Evolutionary conservation across 2,888 invertebrate species (phyloP).

Genomic region (Amiota minor): DNA sequence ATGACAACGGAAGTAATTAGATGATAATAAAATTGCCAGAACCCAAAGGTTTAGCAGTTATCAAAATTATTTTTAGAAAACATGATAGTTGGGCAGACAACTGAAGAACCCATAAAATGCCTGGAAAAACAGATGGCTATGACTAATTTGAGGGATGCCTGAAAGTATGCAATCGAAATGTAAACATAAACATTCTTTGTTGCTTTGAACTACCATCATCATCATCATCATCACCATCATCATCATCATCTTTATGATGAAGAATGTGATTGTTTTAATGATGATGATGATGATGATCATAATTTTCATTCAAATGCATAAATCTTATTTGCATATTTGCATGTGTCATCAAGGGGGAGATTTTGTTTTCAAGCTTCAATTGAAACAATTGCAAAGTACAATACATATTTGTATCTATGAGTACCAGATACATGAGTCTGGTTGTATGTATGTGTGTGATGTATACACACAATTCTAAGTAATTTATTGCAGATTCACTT

Average conservation of each 20-base stretch:
- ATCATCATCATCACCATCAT: not conserved
- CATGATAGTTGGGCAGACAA: not conserved
- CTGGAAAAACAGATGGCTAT: not conserved
- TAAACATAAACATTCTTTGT: not conserved
- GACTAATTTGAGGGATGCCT: constrained; percentile 25
- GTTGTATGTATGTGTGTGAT: not conserved
- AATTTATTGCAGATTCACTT: no score
- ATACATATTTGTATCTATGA: not conserved
- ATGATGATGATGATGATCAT: constrained; percentile 8
- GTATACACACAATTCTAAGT: no score
- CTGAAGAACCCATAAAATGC: constrained; percentile 3
- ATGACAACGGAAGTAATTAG: constrained; percentile 6
- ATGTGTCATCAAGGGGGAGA: constrained; percentile 19
- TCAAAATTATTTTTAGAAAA: not conserved
- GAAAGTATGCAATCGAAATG: constrained; percentile 23
- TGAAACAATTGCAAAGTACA: not conserved
- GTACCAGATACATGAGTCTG: not conserved
- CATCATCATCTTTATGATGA: not conserved
- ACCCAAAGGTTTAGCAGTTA: not conserved
- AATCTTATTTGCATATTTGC: constrained; percentile 28
- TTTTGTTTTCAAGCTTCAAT: not conserved
- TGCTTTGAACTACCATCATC: not conserved
- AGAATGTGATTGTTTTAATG: not conserved
- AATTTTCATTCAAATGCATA: constrained; percentile 23
- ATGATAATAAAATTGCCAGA: not conserved